Percentiles rank a stretch among this genome's conserved stretches.
phyloP scores from a whole-genome alignment of 2,888 invertebrate genomes.

The Cheilosia scutellata region DNA sequence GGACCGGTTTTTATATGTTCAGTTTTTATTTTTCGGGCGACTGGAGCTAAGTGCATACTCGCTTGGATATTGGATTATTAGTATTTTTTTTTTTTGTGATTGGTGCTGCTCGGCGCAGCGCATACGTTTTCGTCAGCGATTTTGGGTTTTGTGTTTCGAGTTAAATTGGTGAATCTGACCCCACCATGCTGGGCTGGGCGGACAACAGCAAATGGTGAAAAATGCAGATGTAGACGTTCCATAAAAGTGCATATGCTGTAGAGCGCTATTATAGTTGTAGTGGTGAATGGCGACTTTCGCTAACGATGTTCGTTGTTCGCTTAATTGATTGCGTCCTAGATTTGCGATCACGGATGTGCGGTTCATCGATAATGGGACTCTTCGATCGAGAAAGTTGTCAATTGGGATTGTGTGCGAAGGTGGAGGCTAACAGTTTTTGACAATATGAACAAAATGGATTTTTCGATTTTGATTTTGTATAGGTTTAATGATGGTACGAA shows the following conservation, averaged over 20 bases:
- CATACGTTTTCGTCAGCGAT: constrained; percentile 37
- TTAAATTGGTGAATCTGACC: constrained; percentile 63
- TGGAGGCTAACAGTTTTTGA: not conserved
- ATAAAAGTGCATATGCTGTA: constrained; percentile 32
- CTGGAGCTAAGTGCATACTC: constrained; percentile 53
- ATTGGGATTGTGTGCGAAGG: not conserved
- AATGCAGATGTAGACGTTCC: constrained; percentile 30
- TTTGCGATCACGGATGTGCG: constrained; percentile 56
- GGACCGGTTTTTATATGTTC: constrained; percentile 58
- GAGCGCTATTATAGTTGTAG: constrained; percentile 17
- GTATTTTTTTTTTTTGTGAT: constrained; percentile 28
- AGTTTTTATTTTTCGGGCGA: constrained; percentile 23
- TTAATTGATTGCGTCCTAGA: constrained; percentile 75
- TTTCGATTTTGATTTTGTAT: too few species aligned
- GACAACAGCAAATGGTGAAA: constrained; percentile 37
- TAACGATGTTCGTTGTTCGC: constrained; percentile 67
- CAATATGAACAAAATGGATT: too few species aligned
- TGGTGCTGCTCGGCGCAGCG: constrained; percentile 39
- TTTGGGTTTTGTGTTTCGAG: constrained; percentile 52
- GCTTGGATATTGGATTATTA: constrained; percentile 43
- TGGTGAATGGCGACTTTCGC: constrained; percentile 50
- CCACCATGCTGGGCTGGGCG: constrained; percentile 40
- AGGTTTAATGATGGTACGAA: too few species aligned
- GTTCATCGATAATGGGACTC: constrained; percentile 29
- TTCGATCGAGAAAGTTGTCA: constrained; percentile 46